Percentiles rank a stretch among this genome's conserved stretches.
Evolutionary conservation across 1,140 invertebrate species (phyloP).

Genomic region (Ctenoplectra terminalis): DNA sequence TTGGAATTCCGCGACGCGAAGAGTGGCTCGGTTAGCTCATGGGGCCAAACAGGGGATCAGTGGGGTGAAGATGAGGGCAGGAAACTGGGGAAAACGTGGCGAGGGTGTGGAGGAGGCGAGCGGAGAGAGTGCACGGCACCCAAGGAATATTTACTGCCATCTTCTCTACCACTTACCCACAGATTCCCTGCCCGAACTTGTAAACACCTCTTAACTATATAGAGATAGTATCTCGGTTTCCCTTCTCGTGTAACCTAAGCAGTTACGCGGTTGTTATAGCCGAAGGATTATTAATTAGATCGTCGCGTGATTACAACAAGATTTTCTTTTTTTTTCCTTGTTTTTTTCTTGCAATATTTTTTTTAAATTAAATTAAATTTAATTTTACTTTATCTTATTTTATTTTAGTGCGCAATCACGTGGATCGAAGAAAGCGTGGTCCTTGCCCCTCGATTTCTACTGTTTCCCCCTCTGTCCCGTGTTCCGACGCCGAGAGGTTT

Average conservation of each 20-base stretch:
- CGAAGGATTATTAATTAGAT: slow-evolving; percentile 68
- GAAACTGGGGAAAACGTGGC: slow-evolving; percentile 57
- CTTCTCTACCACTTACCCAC: slow-evolving; percentile 82
- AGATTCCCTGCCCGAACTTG: slow-evolving; percentile 82
- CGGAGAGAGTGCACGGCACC: slow-evolving; percentile 59
- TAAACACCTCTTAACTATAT: slow-evolving; percentile 84
- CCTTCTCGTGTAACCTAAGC: slow-evolving; percentile 65
- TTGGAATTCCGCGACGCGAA: slow-evolving; percentile 80
- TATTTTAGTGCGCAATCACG: neutral
- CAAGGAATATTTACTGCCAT: slow-evolving; percentile 83
- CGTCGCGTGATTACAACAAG: slow-evolving; percentile 23
- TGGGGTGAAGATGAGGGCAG: slow-evolving; percentile 55
- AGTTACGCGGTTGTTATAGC: slow-evolving; percentile 61
- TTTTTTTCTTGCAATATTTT: neutral
- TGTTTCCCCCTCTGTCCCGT: slow-evolving; percentile 17
- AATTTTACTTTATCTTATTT: too few relatives aligned
- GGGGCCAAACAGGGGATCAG: slow-evolving; percentile 39
- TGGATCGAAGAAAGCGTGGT: neutral
- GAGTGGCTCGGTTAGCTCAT: slow-evolving; percentile 64
- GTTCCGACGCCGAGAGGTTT: slow-evolving; percentile 37
- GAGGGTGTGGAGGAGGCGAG: slow-evolving; percentile 34
- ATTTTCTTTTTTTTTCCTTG: neutral
- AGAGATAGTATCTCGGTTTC: slow-evolving; percentile 80
- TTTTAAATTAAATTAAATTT: neutral
- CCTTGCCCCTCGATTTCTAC: slow-evolving; percentile 6